phyloP scores from a whole-genome alignment of 2,888 invertebrate species.

The Dinocampus coccinellae region DNA sequence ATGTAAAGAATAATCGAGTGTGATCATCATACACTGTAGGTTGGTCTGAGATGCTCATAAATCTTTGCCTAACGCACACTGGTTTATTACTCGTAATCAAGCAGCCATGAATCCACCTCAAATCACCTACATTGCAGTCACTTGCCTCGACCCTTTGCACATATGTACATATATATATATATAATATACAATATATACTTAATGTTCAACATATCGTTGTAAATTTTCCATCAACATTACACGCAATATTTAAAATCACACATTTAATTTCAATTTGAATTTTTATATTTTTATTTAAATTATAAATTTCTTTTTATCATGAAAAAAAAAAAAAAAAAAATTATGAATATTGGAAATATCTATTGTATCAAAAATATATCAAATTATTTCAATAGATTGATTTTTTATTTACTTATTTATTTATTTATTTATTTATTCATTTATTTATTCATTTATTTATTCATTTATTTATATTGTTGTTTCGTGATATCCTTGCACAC shows the following conservation, averaged over 20 bases:
- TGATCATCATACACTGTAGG: slow-evolving; percentile 61
- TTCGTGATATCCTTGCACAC: neutral
- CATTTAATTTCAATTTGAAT: too few species aligned
- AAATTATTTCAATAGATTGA: too few species aligned
- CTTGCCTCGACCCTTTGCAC: slow-evolving; percentile 15
- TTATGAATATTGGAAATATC: neutral
- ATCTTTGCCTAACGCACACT: slow-evolving; percentile 67
- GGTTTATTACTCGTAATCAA: slow-evolving; percentile 69
- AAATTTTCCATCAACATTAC: neutral
- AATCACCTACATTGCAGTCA: slow-evolving; percentile 60
- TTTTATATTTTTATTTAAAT: too few species aligned
- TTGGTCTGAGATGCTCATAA: slow-evolving; percentile 65
- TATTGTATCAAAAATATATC: too few species aligned
- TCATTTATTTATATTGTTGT: neutral
- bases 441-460: neutral
- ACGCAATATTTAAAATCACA: neutral
- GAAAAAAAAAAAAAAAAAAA: neutral
- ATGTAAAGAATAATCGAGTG: slow-evolving; percentile 30
- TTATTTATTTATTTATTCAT: too few species aligned
- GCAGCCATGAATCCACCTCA: slow-evolving; percentile 68
- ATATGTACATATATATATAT: neutral
- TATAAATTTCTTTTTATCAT: too few species aligned
- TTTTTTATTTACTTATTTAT: too few species aligned
- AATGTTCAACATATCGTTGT: neutral
- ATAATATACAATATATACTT: neutral